Base-by-base conservation (phyloP, 2,113 vertebrate genomes). In the human (Homo sapiens) region DNA sequence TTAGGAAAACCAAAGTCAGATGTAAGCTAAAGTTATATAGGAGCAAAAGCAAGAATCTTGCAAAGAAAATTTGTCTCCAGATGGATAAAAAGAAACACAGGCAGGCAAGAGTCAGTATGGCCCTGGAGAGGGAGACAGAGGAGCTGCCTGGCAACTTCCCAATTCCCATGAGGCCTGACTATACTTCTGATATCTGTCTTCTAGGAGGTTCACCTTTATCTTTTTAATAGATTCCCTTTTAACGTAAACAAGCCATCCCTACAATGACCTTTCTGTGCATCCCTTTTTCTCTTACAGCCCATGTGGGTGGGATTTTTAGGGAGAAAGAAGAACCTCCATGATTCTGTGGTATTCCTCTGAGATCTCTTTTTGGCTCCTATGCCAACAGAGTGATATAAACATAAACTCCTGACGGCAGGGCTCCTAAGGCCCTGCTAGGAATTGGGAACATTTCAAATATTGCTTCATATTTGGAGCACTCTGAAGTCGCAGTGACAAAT, bases 1-100 rank as follows among this genome's bases (percentile, higher is more conserved):
- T 89, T 97, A 96, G 83, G 82, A 80, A 95, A 88, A 81, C 81
- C 79, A 94, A 96, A 81, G 55, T 79, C 68, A 96, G 59, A 86
- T 72, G 79, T 25, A 52, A 90, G 22, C 17, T 61, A 48, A 70
- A 55, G 38, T 25, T 22, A 23, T 43, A 23, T 90, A 83, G 70
- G 32, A 92, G 72, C n/a, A 45, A 95, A 90, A 50, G 25, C 23
- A 86, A 87, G 38, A 76, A n/a, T 25, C 38, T 96, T 35, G 16
- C 5, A 64, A 50, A 70, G 55, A 78, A 61, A 55, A 48, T 14
- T n/a, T 85, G 27, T 81, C 13, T 88, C 43, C 3, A 83, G 81
- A 83, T 13, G 70, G 70, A 57, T 22, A 25, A 22, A 59, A 86
- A 96, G 30, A 94, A 61, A 79, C 82, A 35, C 14, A 64, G 16